phyloP scores from a whole-genome alignment of 1,140 invertebrate species.

The Acyrthosiphon pisum region DNA sequence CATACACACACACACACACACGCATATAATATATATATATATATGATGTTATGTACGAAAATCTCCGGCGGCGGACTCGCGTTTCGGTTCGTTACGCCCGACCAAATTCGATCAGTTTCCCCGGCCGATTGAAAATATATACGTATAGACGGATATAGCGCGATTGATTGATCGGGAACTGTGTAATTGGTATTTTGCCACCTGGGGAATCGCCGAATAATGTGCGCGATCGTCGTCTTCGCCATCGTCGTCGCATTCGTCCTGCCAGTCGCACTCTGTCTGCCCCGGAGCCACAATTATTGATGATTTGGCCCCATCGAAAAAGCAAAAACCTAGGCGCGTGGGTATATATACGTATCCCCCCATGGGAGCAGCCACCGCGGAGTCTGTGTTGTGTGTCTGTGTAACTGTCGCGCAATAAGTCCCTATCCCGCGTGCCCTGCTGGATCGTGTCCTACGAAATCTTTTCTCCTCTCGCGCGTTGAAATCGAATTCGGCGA shows the following conservation, averaged over 20 bases:
- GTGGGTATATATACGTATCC: neutral
- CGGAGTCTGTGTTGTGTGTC: neutral
- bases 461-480: constrained; percentile 16
- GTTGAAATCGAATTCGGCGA: constrained; percentile 1
- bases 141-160: neutral
- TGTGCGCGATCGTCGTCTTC: neutral
- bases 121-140: constrained; percentile 54
- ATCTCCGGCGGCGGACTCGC: neutral
- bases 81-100: constrained; percentile 54
- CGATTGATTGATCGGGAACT: constrained; percentile 56
- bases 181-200: constrained; percentile 56
- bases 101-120: constrained; percentile 56
- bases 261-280: neutral
- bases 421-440: neutral
- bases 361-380: constrained; percentile 1
- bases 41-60: neutral
- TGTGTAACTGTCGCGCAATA: constrained; percentile 37
- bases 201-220: constrained; percentile 49
- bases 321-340: neutral
- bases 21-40: neutral
- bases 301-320: constrained; percentile 32
- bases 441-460: neutral
- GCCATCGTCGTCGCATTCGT: neutral
- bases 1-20: neutral
- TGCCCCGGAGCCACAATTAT: constrained; percentile 54